A percentile compares a stretch with the other conserved stretches of the same genome.
These are phyloP conservation scores for Cranoglanis bouderius DNA, from an alignment of 2,113 vertebrate species.

Conservation along the genomic window DNA sequence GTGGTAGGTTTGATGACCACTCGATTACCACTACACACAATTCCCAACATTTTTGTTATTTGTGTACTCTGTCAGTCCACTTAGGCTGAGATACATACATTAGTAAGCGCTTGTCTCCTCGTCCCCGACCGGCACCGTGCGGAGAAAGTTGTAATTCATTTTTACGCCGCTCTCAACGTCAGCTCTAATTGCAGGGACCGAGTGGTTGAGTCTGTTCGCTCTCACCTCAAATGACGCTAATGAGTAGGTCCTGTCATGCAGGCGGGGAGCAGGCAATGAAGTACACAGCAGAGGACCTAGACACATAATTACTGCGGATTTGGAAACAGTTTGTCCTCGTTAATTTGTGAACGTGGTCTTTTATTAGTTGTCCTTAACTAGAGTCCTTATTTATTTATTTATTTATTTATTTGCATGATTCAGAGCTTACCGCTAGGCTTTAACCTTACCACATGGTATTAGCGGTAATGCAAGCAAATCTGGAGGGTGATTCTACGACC, in stretches of 20 bases:
- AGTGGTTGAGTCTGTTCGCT: constrained; percentile 20
- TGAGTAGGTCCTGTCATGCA: constrained; percentile 29
- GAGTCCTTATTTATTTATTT: constrained; percentile 15
- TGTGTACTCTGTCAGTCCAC: not conserved
- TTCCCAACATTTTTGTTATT: constrained; percentile 42
- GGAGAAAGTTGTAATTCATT: constrained; percentile 29
- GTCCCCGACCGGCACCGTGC: not conserved
- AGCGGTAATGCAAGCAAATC: not conserved
- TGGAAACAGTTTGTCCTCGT: constrained; percentile 31
- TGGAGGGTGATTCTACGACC: not conserved
- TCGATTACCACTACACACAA: constrained; percentile 48
- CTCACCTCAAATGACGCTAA: constrained; percentile 50
- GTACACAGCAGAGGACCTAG: constrained; percentile 13
- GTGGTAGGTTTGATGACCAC: constrained; percentile 57
- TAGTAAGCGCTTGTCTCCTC: not conserved
- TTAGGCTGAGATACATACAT: not conserved
- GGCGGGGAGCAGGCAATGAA: constrained; percentile 4
- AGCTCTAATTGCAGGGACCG: constrained; percentile 38
- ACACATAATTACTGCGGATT: constrained; percentile 43
- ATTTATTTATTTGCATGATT: not conserved
- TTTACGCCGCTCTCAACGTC: constrained; percentile 23
- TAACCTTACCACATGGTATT: not conserved
- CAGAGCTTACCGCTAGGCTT: not conserved
- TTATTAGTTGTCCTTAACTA: constrained; percentile 36
- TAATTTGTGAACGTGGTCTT: constrained; percentile 30